Evolutionary conservation across 2,888 invertebrate genomes (phyloP).

Genomic region (Marronus borbonicus): DNA sequence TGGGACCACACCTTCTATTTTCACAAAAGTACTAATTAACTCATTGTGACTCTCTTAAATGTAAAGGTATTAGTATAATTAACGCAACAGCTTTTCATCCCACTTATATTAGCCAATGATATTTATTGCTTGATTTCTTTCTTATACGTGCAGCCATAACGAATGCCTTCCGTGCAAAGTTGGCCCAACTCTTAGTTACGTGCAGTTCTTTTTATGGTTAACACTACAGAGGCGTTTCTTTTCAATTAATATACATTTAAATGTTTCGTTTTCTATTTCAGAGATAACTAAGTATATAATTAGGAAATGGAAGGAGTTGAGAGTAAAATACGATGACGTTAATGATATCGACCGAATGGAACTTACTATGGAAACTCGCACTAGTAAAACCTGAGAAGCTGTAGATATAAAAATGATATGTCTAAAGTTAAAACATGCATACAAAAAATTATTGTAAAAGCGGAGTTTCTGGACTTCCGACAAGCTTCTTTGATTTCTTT

Average conservation of each 20-base stretch:
- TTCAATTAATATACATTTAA: conserved; percentile 41
- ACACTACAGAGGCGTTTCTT: conserved; percentile 10
- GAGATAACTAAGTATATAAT: conserved; percentile 16
- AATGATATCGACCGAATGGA: conserved; percentile 10
- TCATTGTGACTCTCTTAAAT: background rate
- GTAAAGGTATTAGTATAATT: conserved; percentile 1
- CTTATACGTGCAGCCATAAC: background rate
- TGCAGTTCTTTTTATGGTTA: conserved; percentile 20
- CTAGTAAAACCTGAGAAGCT: too few species aligned
- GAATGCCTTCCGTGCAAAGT: conserved; percentile 19
- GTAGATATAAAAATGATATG: too few species aligned
- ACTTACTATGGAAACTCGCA: background rate
- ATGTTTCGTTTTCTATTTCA: conserved; percentile 13
- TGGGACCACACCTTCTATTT: too few species aligned
- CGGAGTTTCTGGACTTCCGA: too few species aligned
- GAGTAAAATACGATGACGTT: conserved; percentile 24
- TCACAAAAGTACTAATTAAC: too few species aligned
- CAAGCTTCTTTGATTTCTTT: too few species aligned
- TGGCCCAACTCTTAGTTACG: background rate
- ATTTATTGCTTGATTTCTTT: conserved; percentile 31
- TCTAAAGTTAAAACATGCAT: too few species aligned
- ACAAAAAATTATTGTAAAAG: too few species aligned
- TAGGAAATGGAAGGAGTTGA: conserved; percentile 8
- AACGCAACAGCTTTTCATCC: conserved; percentile 2
- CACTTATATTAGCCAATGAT: conserved; percentile 20